These are phyloP conservation scores for Hypocryptadius cinnamomeus DNA, from an alignment of 2,113 vertebrate species.

Conservation along the genomic window DNA sequence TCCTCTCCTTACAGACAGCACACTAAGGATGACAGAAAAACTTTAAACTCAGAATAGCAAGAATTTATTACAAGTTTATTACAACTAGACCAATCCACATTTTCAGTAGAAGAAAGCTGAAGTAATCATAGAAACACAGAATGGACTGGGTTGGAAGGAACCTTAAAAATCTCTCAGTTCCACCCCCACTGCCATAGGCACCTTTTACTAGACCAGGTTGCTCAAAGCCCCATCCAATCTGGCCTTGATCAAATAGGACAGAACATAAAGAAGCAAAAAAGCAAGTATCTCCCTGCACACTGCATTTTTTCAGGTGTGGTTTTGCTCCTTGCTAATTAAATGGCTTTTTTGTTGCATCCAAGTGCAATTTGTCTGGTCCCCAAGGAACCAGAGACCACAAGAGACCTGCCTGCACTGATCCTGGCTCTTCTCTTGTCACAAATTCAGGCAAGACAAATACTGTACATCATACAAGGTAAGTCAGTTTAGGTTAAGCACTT, in stretches of 20 bases:
- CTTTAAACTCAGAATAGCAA: not conserved
- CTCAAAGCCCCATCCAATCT: not conserved
- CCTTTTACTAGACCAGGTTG: not conserved
- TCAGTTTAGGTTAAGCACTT: not conserved
- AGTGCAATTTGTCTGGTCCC: not conserved
- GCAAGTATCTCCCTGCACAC: not conserved
- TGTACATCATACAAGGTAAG: not conserved
- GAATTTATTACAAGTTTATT: not conserved
- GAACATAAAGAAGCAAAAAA: not conserved
- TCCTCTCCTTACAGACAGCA: not conserved
- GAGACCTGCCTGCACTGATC: not conserved
- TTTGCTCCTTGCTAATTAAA: not conserved
- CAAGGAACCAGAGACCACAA: not conserved
- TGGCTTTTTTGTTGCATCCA: not conserved
- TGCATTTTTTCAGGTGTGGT: not conserved
- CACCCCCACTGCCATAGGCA: not conserved
- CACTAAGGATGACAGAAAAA: not conserved
- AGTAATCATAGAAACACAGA: not conserved
- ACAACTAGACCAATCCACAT: not conserved
- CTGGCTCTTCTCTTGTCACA: not conserved
- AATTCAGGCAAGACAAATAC: not conserved
- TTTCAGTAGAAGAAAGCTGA: not conserved
- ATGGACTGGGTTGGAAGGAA: not conserved
- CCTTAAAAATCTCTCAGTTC: not conserved
- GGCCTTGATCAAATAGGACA: not conserved